Percentiles rank a stretch among this genome's conserved stretches.
These are phyloP conservation scores for Maconellicoccus hirsutus DNA, from an alignment of 1,140 invertebrate genomes.

Conservation along the genomic window DNA sequence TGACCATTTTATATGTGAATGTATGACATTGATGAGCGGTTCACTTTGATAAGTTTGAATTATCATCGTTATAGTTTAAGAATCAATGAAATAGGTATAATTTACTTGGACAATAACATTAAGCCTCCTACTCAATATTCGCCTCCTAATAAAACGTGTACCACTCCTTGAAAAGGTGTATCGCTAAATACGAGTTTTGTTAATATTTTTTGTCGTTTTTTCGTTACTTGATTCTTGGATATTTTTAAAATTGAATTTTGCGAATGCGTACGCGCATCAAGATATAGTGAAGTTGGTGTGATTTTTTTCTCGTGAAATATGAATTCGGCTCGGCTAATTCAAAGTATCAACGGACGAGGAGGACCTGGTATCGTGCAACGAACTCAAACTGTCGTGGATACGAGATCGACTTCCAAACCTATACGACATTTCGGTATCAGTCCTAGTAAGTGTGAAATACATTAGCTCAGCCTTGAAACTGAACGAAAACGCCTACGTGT, in stretches of 20 bases:
- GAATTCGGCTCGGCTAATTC: background rate
- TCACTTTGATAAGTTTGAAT: too few species aligned
- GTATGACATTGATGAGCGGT: too few species aligned
- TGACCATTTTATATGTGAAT: too few species aligned
- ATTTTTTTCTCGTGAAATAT: background rate
- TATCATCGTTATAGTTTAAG: background rate
- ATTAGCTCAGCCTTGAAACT: too few species aligned
- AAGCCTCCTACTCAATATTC: slow-evolving; percentile 4
- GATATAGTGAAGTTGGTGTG: too few species aligned
- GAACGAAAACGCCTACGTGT: too few species aligned
- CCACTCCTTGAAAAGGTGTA: background rate
- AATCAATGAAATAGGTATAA: background rate
- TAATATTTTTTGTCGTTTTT: too few species aligned
- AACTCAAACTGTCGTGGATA: background rate
- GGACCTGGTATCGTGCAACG: background rate
- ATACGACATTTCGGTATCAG: background rate
- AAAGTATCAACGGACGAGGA: background rate
- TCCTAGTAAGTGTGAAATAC: background rate
- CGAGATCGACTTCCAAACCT: background rate
- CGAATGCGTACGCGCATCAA: too few species aligned
- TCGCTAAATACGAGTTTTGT: background rate
- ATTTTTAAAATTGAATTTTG: too few species aligned
- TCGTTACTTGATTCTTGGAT: too few species aligned
- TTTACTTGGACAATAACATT: background rate
- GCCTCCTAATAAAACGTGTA: background rate